phyloP scores from a whole-genome alignment of 2,113 vertebrate genomes.

The Elanus axillaris region DNA sequence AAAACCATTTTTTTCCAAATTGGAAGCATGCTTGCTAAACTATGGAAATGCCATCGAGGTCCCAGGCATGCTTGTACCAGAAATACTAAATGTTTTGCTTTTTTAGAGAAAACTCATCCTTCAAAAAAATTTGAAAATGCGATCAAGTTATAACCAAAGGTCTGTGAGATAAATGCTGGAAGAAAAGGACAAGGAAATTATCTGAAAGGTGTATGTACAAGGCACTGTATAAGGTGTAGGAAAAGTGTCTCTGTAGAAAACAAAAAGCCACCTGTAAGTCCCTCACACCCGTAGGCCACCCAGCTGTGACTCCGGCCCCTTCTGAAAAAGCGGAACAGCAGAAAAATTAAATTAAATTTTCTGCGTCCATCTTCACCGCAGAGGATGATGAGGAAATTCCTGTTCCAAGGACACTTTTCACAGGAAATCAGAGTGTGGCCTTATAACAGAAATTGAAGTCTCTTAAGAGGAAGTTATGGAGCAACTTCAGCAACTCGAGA shows the following conservation, averaged over 20 bases:
- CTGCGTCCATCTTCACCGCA: background rate
- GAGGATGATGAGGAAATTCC: slow-evolving; percentile 21
- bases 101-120: slow-evolving; percentile 10
- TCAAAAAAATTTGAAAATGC: background rate
- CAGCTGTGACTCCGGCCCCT: background rate
- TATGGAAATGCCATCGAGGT: background rate
- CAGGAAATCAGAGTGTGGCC: slow-evolving; percentile 51
- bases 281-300: background rate
- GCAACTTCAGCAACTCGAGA: slow-evolving; percentile 60
- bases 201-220: background rate
- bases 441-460: slow-evolving; percentile 49
- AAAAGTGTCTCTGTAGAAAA: background rate
- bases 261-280: background rate
- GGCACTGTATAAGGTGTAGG: background rate
- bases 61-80: background rate
- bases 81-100: background rate
- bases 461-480: slow-evolving; percentile 63
- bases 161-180: background rate
- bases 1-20: background rate
- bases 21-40: background rate
- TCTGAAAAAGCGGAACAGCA: background rate
- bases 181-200: background rate
- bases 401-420: slow-evolving; percentile 56
- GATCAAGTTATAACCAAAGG: background rate
- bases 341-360: background rate